These are phyloP conservation scores for Zygothrica quintamaculata DNA, from an alignment of 2,888 invertebrate genomes.

Conservation along the genomic window DNA sequence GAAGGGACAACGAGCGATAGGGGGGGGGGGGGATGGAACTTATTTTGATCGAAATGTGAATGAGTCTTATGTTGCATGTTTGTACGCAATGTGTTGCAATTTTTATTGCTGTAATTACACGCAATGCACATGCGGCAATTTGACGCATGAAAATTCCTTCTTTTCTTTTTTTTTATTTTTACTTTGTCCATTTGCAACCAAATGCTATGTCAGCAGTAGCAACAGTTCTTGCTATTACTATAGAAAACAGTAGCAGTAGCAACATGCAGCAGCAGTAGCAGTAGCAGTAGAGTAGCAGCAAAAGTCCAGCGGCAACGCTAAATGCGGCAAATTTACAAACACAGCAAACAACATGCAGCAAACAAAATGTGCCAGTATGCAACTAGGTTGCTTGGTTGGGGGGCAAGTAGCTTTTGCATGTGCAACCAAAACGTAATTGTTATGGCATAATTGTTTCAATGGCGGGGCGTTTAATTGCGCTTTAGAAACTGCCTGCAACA, in stretches of 20 bases:
- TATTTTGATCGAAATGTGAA: not conserved
- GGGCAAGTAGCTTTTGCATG: conserved; percentile 52
- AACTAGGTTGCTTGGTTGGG: not conserved
- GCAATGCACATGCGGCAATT: conserved; percentile 72
- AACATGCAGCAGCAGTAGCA: too few species aligned
- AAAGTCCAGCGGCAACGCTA: conserved; percentile 44
- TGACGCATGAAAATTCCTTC: conserved; percentile 78
- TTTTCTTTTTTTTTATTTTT: too few species aligned
- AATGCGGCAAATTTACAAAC: conserved; percentile 68
- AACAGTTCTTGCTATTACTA: conserved; percentile 27
- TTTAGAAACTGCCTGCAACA: conserved; percentile 43
- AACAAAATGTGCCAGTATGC: conserved; percentile 5
- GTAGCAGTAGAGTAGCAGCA: conserved; percentile 20
- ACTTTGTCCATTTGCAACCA: conserved; percentile 40
- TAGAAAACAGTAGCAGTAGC: conserved; percentile 18
- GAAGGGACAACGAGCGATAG: too few species aligned
- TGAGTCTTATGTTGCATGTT: conserved; percentile 67
- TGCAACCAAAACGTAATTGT: conserved; percentile 70
- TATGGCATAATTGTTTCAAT: conserved; percentile 76
- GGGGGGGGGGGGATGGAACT: not conserved
- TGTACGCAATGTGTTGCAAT: conserved; percentile 77
- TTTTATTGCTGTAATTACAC: conserved; percentile 79
- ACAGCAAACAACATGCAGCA: conserved; percentile 19
- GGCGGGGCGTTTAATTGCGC: conserved; percentile 72
- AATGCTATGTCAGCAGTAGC: conserved; percentile 55